Conservation (phyloP, 1,140 invertebrate species). For the Archivesica marissinica region DNA sequence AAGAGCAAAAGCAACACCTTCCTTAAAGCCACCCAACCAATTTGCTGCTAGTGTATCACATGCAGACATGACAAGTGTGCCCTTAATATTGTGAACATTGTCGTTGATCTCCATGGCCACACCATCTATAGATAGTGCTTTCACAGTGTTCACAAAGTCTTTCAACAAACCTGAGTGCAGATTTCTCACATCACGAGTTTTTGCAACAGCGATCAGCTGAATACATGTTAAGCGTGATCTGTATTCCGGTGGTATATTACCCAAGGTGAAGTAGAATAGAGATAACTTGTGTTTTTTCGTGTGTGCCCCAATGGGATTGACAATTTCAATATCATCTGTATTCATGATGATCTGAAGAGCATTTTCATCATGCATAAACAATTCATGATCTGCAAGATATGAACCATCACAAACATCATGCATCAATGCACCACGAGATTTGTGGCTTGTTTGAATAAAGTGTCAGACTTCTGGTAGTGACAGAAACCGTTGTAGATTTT, state of each 20-base stretch:
- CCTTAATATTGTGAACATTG: constrained; percentile 5
- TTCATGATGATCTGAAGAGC: constrained; percentile 28
- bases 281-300: background rate
- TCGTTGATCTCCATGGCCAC: background rate
- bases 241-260: constrained; percentile 23
- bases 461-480: constrained; percentile 30
- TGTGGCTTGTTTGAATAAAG: constrained; percentile 23
- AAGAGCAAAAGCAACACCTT: background rate
- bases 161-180: no score
- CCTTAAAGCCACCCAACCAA: constrained; percentile 10
- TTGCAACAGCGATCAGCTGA: background rate
- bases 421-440: constrained; percentile 19
- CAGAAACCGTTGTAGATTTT: constrained; percentile 2
- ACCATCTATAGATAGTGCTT: no score
- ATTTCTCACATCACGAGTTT: background rate
- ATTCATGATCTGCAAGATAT: background rate
- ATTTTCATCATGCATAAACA: constrained; percentile 19
- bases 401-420: constrained; percentile 48
- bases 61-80: background rate
- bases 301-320: constrained; percentile 43
- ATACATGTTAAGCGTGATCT: constrained; percentile 2
- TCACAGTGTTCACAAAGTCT: no score
- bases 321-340: constrained; percentile 56
- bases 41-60: constrained; percentile 10
- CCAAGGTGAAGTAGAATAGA: background rate